Evolutionary conservation across 2,797 vertebrate species (phyloP).

Genomic region (Sebastes trivittatus): DNA sequence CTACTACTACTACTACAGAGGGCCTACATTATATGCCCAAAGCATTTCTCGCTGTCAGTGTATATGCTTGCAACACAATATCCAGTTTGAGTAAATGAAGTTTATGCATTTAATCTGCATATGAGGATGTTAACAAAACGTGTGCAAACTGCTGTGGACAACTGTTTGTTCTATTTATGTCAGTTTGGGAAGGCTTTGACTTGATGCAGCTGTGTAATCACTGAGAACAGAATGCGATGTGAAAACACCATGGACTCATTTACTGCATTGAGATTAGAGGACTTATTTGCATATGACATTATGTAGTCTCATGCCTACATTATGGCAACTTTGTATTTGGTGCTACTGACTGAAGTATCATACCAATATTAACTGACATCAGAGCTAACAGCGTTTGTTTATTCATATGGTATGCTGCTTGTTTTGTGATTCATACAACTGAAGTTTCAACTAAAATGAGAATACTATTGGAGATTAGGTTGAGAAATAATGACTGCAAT

Average conservation of each 20-base stretch:
- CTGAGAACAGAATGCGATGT: slow-evolving; percentile 11
- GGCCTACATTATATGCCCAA: neutral
- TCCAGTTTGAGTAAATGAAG: neutral
- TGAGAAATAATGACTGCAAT: neutral
- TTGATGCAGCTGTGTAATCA: slow-evolving; percentile 24
- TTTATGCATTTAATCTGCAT: slow-evolving; percentile 3
- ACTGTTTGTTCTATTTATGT: neutral
- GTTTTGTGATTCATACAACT: neutral
- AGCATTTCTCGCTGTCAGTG: neutral
- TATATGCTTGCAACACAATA: neutral
- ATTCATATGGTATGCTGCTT: neutral
- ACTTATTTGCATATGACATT: slow-evolving; percentile 13
- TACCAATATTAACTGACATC: neutral
- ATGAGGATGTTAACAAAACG: neutral
- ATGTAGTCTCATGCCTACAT: neutral
- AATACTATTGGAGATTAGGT: neutral
- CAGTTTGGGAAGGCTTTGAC: neutral
- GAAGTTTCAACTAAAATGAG: neutral
- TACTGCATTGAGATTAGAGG: slow-evolving; percentile 25
- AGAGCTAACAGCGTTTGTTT: neutral
- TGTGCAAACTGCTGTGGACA: neutral
- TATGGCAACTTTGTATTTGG: slow-evolving; percentile 7
- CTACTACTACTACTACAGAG: neutral
- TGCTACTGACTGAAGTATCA: neutral
- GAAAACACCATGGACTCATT: slow-evolving; percentile 27